Base-by-base conservation (phyloP, 1,140 invertebrate genomes). In the Ooceraea biroi region DNA sequence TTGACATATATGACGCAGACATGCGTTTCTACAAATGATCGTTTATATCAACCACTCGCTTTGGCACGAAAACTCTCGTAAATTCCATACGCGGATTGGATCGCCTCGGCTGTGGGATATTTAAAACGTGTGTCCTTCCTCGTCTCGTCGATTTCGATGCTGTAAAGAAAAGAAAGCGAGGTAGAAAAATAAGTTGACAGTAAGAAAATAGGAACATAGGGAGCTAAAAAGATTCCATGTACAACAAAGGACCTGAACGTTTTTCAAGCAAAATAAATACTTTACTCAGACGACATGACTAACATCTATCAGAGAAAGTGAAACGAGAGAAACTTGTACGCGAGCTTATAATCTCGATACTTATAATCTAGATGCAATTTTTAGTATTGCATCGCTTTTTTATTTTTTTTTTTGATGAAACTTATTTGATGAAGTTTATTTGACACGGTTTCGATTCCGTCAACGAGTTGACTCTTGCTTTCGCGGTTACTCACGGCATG, bases 61-160 rank as follows among this genome's bases (percentile, higher is more conserved):
- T 65, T 86, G 48, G 48, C 14, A 65, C 22, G 44, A 11, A 68
- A 55, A 69, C 66, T 69, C 25, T 63, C 30, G 14, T 71, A 69
- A 84, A 11, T 12, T 61, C 30, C 1, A 30, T 3, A 4, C 57
- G 17, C 52, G 66, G 25, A 46, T 58, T 48, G 46, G 22, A 73
- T 63, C 41, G 11, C 30, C 46, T 11, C 58, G 12, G 14, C 36
- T 48, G 36, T 3, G 46, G 44, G 55, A 83, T 41, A 36, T 17
- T 82, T 30, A 22, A 50, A 60, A 48, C 19, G n/a, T 68, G 27
- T 17, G 52, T 48, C 30, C 17, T 65, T 74, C 14, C 10, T 68
- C 44, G 25, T 68, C 50, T 2, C 3, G 3, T 73, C 46, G 12
- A 58, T 85, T 60, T 84, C 50, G 25, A 58, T 41, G n/a, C n/a